These are phyloP conservation scores for Bucco capensis DNA, from an alignment of 2,113 vertebrate species.

Conservation along the genomic window DNA sequence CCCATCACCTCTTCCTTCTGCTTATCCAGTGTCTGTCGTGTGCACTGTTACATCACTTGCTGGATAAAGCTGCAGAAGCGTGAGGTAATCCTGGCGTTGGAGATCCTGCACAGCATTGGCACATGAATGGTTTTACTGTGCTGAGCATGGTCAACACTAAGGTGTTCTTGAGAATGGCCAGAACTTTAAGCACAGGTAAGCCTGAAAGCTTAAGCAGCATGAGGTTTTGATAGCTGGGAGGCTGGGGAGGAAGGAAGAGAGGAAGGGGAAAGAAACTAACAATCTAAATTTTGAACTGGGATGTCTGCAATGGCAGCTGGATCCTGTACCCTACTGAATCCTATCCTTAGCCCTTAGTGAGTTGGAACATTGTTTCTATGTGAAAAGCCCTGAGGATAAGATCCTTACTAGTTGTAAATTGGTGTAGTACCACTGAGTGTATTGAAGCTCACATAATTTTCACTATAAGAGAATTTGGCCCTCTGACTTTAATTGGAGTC, in stretches of 20 bases:
- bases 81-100: neutral
- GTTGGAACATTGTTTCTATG: neutral
- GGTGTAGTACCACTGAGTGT: neutral
- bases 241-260: too few relatives aligned
- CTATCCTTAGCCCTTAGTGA: neutral
- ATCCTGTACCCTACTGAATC: neutral
- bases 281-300: neutral
- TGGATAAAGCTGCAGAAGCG: neutral
- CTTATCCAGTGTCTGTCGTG: neutral
- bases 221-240: neutral
- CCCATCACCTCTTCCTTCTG: neutral
- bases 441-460: neutral
- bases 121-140: neutral
- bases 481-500: neutral
- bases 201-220: neutral
- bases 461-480: neutral
- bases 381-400: neutral
- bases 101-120: neutral
- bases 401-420: neutral
- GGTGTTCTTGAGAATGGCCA: neutral
- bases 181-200: neutral
- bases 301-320: neutral
- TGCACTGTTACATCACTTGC: fast-evolving
- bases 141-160: fast-evolving
- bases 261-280: too few relatives aligned